Evolutionary conservation across 2,797 vertebrate species (phyloP).

Genomic region (Ctenopoma kingsleyae): DNA sequence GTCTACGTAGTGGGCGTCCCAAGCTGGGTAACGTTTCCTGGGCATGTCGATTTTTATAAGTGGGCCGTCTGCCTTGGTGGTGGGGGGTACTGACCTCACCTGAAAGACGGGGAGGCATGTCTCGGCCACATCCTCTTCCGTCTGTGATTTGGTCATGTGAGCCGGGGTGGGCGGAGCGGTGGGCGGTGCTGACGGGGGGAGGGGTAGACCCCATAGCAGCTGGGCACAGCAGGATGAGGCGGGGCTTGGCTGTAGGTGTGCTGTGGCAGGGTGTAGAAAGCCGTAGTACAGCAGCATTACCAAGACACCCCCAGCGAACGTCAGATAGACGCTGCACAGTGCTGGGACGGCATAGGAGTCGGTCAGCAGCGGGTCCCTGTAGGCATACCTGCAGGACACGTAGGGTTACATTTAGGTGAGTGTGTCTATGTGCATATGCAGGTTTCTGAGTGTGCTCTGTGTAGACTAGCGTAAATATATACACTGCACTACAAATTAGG

Average conservation of each 20-base stretch:
- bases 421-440: too few relatives aligned
- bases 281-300: slow-evolving; percentile 98
- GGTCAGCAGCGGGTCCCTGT: slow-evolving; percentile 93
- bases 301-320: slow-evolving; percentile 93
- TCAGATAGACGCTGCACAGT: slow-evolving; percentile 96
- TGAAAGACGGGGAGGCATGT: slow-evolving; percentile 98
- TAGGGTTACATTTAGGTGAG: neutral
- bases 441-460: too few relatives aligned
- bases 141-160: slow-evolving; percentile 75
- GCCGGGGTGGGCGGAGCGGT: slow-evolving; percentile 89
- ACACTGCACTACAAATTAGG: too few relatives aligned
- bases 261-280: slow-evolving; percentile 94
- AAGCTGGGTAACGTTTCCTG: slow-evolving; percentile 96
- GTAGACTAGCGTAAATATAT: too few relatives aligned
- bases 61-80: slow-evolving; percentile 90
- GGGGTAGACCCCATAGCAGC: slow-evolving; percentile 97
- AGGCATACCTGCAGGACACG: slow-evolving; percentile 79
- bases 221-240: slow-evolving; percentile 98
- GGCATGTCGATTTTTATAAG: slow-evolving; percentile 99
- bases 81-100: slow-evolving; percentile 92
- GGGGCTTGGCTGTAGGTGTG: slow-evolving; percentile 89
- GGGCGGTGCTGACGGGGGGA: slow-evolving; percentile 96
- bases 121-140: slow-evolving; percentile 89
- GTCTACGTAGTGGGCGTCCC: slow-evolving; percentile 99
- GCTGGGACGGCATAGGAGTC: slow-evolving; percentile 94